Conservation (phyloP, 2,888 invertebrate genomes). For the Hirtodrosophila trivittata region DNA sequence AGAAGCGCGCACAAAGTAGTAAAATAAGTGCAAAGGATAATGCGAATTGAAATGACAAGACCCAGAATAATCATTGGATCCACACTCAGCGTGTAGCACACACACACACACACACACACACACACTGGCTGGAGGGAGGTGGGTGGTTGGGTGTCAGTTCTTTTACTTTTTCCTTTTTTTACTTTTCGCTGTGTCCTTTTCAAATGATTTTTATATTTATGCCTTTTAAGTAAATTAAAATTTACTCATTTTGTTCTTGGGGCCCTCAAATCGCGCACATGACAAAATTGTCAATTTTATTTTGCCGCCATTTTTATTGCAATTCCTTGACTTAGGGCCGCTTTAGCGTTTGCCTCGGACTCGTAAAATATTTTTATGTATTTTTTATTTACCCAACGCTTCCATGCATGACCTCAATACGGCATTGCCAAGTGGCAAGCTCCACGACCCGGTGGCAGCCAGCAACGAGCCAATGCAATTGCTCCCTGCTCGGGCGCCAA, state of each 20-base stretch:
- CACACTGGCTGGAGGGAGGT: not conserved
- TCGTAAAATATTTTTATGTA: slow-evolving; percentile 78
- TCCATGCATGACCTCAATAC: slow-evolving; percentile 76
- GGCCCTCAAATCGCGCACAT: slow-evolving; percentile 55
- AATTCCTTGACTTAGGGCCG: slow-evolving; percentile 53
- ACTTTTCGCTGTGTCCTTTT: slow-evolving; percentile 9
- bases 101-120: slow-evolving; percentile 18
- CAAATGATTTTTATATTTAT: slow-evolving; percentile 65
- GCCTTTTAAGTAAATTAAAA: slow-evolving; percentile 79
- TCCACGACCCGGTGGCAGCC: slow-evolving; percentile 9
- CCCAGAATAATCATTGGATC: slow-evolving; percentile 80
- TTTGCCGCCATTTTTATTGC: slow-evolving; percentile 73
- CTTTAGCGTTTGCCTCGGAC: slow-evolving; percentile 35
- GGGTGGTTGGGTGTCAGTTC: not conserved
- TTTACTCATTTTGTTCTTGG: slow-evolving; percentile 57
- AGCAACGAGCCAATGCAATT: slow-evolving; percentile 61
- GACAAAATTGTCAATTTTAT: slow-evolving; percentile 80
- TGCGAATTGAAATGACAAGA: slow-evolving; percentile 82
- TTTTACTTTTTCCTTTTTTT: not conserved
- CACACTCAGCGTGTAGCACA: slow-evolving; percentile 46
- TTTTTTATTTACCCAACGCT: slow-evolving; percentile 73
- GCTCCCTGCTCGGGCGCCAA: slow-evolving; percentile 13
- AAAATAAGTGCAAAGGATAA: slow-evolving; percentile 81
- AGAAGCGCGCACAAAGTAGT: slow-evolving; percentile 64
- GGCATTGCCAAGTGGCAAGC: slow-evolving; percentile 43